Conservation (phyloP, 2,113 vertebrate species). For the Galeopterus variegatus region DNA sequence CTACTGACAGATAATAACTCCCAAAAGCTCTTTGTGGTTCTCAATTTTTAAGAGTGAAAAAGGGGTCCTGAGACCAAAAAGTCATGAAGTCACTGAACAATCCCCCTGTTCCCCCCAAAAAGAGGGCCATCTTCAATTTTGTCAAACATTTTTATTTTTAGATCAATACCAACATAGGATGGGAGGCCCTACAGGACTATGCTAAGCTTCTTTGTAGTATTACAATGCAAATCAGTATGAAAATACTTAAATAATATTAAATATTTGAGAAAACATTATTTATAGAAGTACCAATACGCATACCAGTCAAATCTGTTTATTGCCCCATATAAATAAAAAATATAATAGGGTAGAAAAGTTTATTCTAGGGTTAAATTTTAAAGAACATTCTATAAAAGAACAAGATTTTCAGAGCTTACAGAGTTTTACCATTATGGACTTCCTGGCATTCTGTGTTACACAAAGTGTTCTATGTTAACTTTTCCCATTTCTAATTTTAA, state of each 20-base stretch:
- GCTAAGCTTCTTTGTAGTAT: not conserved
- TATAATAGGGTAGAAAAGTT: not conserved
- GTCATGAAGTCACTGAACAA: slow-evolving; percentile 6
- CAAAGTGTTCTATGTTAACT: slow-evolving; percentile 7
- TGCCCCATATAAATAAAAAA: not conserved
- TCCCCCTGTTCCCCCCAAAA: not conserved
- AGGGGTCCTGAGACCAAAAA: not conserved
- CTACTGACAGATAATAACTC: not conserved
- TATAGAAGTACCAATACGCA: not conserved
- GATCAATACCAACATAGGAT: not conserved
- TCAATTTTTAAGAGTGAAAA: slow-evolving; percentile 50
- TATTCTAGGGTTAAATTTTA: slow-evolving; percentile 21
- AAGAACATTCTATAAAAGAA: slow-evolving; percentile 23
- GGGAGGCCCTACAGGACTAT: not conserved
- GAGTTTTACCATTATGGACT: not conserved
- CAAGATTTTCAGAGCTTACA: not conserved
- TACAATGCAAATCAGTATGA: slow-evolving; percentile 22
- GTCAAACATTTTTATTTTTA: slow-evolving; percentile 26
- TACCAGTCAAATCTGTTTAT: not conserved
- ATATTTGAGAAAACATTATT: not conserved
- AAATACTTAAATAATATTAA: slow-evolving; percentile 40
- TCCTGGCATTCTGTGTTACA: slow-evolving; percentile 1
- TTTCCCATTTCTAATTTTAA: slow-evolving; percentile 59
- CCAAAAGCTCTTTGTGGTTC: not conserved
- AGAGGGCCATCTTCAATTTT: not conserved